Evolutionary conservation across 2,888 invertebrate species (phyloP).

Genomic region (Cephus sareptanus): DNA sequence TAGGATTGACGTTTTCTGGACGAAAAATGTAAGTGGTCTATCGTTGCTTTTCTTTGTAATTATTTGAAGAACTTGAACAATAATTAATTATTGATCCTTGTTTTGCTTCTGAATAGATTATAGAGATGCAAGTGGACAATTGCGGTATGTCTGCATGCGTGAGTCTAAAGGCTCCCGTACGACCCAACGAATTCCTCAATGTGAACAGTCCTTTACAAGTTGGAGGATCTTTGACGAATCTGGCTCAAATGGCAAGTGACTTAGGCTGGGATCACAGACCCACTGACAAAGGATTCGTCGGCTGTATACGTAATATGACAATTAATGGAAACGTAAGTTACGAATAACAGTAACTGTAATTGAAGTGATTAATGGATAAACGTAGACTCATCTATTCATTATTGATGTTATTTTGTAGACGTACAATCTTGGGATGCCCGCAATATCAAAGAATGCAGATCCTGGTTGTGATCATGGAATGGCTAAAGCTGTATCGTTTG

Average conservation of each 20-base stretch:
- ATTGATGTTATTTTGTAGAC: conserved; percentile 68
- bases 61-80: background rate
- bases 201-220: conserved; percentile 91
- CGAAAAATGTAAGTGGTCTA: conserved; percentile 61
- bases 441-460: conserved; percentile 77
- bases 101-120: conserved; percentile 61
- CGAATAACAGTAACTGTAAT: background rate
- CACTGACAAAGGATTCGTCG: conserved; percentile 79
- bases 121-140: conserved; percentile 83
- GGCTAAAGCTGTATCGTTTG: conserved; percentile 83
- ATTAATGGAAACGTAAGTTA: conserved; percentile 78
- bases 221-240: conserved; percentile 78
- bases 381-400: background rate
- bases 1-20: conserved; percentile 77
- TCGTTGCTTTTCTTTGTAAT: background rate
- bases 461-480: conserved; percentile 80
- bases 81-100: background rate
- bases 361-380: background rate
- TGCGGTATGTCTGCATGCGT: conserved; percentile 78
- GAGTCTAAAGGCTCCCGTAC: conserved; percentile 77
- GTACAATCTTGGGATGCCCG: conserved; percentile 89
- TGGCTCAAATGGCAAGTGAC: conserved; percentile 72
- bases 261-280: conserved; percentile 80
- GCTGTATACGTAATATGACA: conserved; percentile 92
- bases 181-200: conserved; percentile 79